Evolutionary conservation across 2,797 vertebrate genomes (phyloP).

Genomic region (Clarias platycephalus): DNA sequence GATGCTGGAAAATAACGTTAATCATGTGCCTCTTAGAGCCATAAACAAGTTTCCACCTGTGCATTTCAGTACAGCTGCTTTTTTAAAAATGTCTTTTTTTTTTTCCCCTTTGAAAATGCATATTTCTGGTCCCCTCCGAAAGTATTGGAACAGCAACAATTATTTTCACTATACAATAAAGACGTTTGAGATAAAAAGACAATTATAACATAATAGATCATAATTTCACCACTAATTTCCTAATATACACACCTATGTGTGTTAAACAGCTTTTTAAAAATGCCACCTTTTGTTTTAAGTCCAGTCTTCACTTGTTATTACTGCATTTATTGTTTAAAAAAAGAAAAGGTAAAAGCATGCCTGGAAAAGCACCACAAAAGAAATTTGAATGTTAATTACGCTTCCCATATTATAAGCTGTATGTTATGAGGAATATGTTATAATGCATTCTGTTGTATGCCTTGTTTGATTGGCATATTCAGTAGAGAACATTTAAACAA

Average conservation of each 20-base stretch:
- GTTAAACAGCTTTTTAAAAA: not conserved
- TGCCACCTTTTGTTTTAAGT: not conserved
- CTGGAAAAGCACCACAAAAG: not conserved
- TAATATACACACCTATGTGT: not conserved
- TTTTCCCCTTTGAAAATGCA: not conserved
- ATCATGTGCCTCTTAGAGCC: not conserved
- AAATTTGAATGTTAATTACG: not conserved
- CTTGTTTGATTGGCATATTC: no score
- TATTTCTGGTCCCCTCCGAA: not conserved
- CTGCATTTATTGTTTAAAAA: not conserved
- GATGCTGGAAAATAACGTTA: not conserved
- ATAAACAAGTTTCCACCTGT: not conserved
- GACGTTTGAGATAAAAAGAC: not conserved
- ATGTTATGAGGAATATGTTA: not conserved
- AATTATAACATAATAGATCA: not conserved
- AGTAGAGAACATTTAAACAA: no score
- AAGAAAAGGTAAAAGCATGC: not conserved
- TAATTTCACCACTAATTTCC: not conserved
- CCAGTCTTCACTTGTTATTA: not conserved
- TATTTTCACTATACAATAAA: not conserved
- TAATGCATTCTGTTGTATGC: not conserved
- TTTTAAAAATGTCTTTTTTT: not conserved
- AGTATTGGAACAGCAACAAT: not conserved
- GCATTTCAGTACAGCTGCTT: not conserved
- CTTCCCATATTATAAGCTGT: not conserved